These are phyloP conservation scores for Drosophila paracracens DNA, from an alignment of 2,888 invertebrate species.

Conservation along the genomic window DNA sequence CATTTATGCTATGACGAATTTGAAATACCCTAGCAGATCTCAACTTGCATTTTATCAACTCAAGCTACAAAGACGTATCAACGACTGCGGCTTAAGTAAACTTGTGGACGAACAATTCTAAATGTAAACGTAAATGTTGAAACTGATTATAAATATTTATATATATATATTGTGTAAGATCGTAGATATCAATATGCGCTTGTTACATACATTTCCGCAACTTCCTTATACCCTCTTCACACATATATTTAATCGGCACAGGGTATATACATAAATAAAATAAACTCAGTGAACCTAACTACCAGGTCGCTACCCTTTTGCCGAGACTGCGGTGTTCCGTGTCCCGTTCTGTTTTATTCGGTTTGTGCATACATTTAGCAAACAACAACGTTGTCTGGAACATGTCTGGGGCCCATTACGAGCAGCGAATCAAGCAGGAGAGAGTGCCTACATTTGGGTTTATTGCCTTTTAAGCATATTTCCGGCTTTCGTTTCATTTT, in stretches of 20 bases:
- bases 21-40: neutral
- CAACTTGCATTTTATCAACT: neutral
- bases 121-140: no score
- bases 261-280: constrained; percentile 9
- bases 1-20: neutral
- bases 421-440: constrained; percentile 7
- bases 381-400: constrained; percentile 66
- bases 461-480: constrained; percentile 75
- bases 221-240: neutral
- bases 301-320: constrained; percentile 55
- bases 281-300: constrained; percentile 36
- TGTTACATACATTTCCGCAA: neutral
- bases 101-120: neutral
- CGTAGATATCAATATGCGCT: neutral
- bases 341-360: constrained; percentile 17
- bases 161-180: neutral
- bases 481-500: constrained; percentile 60
- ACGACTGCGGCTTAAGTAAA: neutral
- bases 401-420: constrained; percentile 68
- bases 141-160: neutral
- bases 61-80: neutral
- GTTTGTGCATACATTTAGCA: constrained; percentile 59
- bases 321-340: constrained; percentile 12
- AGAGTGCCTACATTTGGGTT: constrained; percentile 60
- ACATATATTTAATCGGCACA: neutral